Percentiles rank a stretch among this genome's conserved stretches.
Evolutionary conservation across 2,888 invertebrate species (phyloP).

Genomic region (Megalurothrips usitatus): DNA sequence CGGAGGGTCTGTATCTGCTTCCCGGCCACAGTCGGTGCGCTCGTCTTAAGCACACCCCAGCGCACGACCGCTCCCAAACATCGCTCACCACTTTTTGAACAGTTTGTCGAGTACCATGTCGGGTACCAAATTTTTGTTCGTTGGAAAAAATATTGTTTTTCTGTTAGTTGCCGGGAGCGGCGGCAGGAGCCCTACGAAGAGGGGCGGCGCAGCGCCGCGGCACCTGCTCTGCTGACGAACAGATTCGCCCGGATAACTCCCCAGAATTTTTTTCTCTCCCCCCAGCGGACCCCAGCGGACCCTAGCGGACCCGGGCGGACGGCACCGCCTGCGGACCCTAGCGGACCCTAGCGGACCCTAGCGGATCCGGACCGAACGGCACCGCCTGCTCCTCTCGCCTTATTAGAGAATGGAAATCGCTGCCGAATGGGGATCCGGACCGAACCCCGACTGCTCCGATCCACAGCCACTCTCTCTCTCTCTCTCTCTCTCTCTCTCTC

Average conservation of each 20-base stretch:
- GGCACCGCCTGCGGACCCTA: neutral
- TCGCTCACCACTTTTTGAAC: too few relatives aligned
- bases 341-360: too few relatives aligned
- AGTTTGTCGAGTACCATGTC: too few relatives aligned
- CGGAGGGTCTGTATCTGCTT: neutral
- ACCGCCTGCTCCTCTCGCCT: neutral
- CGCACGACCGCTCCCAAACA: too few relatives aligned
- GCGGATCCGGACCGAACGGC: too few relatives aligned
- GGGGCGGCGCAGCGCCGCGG: neutral
- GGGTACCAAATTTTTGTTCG: too few relatives aligned
- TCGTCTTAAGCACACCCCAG: too few relatives aligned
- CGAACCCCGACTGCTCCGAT: neutral
- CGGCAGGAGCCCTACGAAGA: too few relatives aligned
- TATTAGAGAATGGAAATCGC: slow-evolving; percentile 22
- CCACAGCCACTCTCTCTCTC: neutral
- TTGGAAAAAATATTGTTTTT: too few relatives aligned
- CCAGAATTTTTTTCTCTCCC: slow-evolving; percentile 5
- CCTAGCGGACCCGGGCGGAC: neutral
- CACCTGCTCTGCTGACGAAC: slow-evolving; percentile 21
- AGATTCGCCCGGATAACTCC: neutral
- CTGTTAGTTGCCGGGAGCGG: too few relatives aligned
- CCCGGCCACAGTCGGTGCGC: neutral
- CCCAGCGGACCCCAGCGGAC: neutral
- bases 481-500: neutral
- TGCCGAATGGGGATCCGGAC: neutral